Conservation (phyloP, 2,113 vertebrate genomes). For the Addax nasomaculatus region DNA sequence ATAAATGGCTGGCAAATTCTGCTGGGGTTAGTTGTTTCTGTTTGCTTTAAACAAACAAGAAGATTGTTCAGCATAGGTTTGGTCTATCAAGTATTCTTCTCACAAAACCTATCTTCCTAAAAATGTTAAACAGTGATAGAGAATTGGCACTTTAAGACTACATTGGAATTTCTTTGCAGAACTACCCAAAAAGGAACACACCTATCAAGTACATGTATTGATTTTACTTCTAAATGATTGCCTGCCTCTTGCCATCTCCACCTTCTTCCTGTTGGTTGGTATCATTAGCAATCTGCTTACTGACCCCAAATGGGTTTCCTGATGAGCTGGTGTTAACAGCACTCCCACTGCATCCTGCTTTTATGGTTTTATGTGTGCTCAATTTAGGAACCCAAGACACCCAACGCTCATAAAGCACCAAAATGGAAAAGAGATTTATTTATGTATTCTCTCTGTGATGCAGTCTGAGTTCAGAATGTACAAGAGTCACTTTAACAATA, state of each 20-base stretch:
- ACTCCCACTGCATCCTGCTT: not conserved
- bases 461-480: not conserved
- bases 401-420: not conserved
- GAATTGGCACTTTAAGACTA: not conserved
- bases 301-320: constrained; percentile 26
- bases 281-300: not conserved
- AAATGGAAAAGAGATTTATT: not conserved
- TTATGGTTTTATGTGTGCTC: not conserved
- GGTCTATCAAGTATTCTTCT: not conserved
- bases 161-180: not conserved
- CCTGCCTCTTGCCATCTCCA: not conserved
- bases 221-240: not conserved
- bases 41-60: constrained; percentile 4
- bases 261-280: constrained; percentile 8
- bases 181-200: not conserved
- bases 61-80: not conserved
- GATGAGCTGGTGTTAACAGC: not conserved
- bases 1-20: not conserved
- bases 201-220: not conserved
- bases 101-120: not conserved
- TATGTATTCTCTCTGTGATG: not conserved
- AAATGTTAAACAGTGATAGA: not conserved
- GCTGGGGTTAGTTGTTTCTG: not conserved
- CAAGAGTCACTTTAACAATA: not conserved
- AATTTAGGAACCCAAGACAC: not conserved